Conservation (phyloP, 2,113 vertebrate species). For the Phocoena phocoena region DNA sequence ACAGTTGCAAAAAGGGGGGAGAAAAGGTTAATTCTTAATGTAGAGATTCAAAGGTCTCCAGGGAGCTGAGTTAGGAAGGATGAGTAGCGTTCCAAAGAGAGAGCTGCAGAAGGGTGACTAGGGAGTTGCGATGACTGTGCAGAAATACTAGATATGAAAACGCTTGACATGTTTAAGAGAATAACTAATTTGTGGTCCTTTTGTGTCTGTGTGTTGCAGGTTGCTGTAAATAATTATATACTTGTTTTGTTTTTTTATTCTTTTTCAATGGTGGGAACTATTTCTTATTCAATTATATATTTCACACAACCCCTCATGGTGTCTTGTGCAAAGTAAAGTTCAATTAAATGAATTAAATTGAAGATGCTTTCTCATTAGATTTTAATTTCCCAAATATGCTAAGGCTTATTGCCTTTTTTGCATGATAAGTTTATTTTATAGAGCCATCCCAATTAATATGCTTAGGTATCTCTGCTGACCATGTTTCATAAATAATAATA, state of each 20-base stretch:
- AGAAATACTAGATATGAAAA: background rate
- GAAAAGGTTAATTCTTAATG: background rate
- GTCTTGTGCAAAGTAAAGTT: background rate
- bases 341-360: slow-evolving; percentile 26
- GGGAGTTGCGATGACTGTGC: background rate
- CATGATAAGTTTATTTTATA: background rate
- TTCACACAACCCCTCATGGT: background rate
- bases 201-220: background rate
- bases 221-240: background rate
- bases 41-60: background rate
- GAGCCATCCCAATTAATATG: slow-evolving; percentile 19
- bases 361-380: slow-evolving; percentile 43
- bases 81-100: background rate
- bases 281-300: background rate
- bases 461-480: background rate
- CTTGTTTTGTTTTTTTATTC: background rate
- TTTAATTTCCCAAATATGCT: slow-evolving; percentile 50
- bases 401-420: slow-evolving; percentile 36
- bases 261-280: background rate
- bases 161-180: background rate
- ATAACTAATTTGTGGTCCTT: background rate
- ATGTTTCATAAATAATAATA: slow-evolving; percentile 46
- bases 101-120: background rate
- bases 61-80: background rate
- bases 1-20: background rate